These are phyloP conservation scores for Calephelis virginiensis DNA, from an alignment of 1,140 invertebrate genomes.

Conservation along the genomic window DNA sequence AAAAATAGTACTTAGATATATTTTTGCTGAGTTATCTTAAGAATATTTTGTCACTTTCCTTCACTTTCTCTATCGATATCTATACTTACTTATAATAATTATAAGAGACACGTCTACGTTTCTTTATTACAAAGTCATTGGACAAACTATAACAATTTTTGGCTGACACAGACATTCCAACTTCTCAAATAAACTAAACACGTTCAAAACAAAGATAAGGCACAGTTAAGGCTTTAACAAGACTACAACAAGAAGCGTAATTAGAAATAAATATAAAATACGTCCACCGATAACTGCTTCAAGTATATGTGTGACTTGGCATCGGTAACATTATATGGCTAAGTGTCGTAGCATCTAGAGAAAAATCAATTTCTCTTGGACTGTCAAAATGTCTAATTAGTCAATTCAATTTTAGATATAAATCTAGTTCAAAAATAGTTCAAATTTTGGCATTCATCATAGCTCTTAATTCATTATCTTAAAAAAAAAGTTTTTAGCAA, in stretches of 20 bases:
- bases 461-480: too few species aligned
- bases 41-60: too few species aligned
- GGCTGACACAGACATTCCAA: constrained; percentile 12
- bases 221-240: constrained; percentile 54
- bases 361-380: background rate
- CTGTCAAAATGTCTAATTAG: background rate
- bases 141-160: background rate
- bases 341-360: constrained; percentile 34
- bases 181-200: constrained; percentile 15
- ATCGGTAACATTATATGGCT: constrained; percentile 54
- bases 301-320: constrained; percentile 36
- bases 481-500: too few species aligned
- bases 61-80: too few species aligned
- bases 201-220: constrained; percentile 36
- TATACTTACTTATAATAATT: background rate
- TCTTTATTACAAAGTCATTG: constrained; percentile 1
- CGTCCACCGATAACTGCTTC: constrained; percentile 45
- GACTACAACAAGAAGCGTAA: constrained; percentile 59
- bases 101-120: background rate
- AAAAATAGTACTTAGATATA: too few species aligned
- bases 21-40: too few species aligned
- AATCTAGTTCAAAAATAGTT: too few species aligned
- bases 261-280: constrained; percentile 67
- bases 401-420: too few species aligned
- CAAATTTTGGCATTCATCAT: too few species aligned